These are phyloP conservation scores for Tinea semifulvella DNA, from an alignment of 2,888 invertebrate genomes.

Conservation along the genomic window DNA sequence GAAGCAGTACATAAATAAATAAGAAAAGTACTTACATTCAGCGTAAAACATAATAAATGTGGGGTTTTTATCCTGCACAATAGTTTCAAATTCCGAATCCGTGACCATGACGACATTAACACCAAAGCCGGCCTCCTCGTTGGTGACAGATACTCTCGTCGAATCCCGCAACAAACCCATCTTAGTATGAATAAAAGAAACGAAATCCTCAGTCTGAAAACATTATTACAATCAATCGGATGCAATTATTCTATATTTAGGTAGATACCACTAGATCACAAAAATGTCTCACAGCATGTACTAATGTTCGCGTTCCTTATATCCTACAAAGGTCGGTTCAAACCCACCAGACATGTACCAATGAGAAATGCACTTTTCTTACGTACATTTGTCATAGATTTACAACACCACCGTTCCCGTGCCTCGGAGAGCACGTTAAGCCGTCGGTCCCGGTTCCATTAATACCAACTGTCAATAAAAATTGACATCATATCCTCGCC, in stretches of 20 bases:
- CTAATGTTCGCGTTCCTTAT: too few relatives aligned
- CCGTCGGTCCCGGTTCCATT: too few relatives aligned
- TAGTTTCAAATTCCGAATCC: constrained; percentile 68
- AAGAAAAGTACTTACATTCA: constrained; percentile 62
- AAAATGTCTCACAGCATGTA: neutral
- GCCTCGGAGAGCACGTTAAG: too few relatives aligned
- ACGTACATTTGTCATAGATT: too few relatives aligned
- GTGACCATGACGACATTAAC: constrained; percentile 57
- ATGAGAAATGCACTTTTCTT: too few relatives aligned
- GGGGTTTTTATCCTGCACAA: constrained; percentile 66
- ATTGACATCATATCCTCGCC: too few relatives aligned
- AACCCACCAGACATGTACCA: too few relatives aligned
- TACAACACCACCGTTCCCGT: too few relatives aligned
- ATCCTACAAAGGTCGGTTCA: too few relatives aligned
- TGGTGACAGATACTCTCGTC: constrained; percentile 21
- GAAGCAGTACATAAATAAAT: too few relatives aligned
- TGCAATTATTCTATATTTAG: neutral
- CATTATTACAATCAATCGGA: neutral
- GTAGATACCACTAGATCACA: neutral
- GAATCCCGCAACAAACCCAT: constrained; percentile 28
- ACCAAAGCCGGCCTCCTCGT: constrained; percentile 48
- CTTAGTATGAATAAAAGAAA: constrained; percentile 66
- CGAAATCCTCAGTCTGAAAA: constrained; percentile 71
- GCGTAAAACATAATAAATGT: constrained; percentile 82
- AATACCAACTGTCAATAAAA: too few relatives aligned